A percentile compares a stretch with the other conserved stretches of the same genome.
phyloP scores from a whole-genome alignment of 1,140 invertebrate species.

The Drosophila ercepeae region DNA sequence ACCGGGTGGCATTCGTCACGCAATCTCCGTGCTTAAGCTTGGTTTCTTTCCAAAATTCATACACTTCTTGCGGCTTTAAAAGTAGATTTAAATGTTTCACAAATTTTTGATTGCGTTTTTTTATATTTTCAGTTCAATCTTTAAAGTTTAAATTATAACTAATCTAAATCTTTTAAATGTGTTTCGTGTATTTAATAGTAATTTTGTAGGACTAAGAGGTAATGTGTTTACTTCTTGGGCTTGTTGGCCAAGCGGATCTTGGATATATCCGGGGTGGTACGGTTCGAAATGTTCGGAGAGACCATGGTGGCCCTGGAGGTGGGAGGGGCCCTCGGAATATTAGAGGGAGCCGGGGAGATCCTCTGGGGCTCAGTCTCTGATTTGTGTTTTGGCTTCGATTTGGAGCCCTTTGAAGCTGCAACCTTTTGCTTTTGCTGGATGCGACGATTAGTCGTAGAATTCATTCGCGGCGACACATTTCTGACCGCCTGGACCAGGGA shows the following conservation, averaged over 20 bases:
- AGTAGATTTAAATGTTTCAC: neutral
- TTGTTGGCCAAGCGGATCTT: conserved; percentile 30
- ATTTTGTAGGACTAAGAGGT: neutral
- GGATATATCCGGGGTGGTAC: conserved; percentile 4
- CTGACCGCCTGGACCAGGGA: neutral
- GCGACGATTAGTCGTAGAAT: neutral
- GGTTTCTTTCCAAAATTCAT: neutral
- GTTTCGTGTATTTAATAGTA: neutral
- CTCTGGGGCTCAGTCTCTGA: neutral
- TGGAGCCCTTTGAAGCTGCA: neutral
- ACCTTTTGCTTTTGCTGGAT: neutral
- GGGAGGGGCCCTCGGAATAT: conserved; percentile 13
- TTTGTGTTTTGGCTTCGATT: neutral
- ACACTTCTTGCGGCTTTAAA: neutral
- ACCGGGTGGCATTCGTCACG: conserved; percentile 46
- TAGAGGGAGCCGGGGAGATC: neutral
- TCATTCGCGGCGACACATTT: neutral
- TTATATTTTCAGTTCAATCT: neutral
- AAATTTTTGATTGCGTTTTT: neutral
- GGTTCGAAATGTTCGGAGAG: neutral
- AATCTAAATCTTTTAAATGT: neutral
- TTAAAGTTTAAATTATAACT: neutral
- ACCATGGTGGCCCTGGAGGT: conserved; percentile 25
- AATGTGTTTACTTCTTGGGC: conserved; percentile 19
- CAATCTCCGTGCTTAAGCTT: neutral